Percentiles rank a stretch among this genome's conserved stretches.
Evolutionary conservation across 2,113 vertebrate genomes (phyloP).

Genomic region (Pelusios castaneus): DNA sequence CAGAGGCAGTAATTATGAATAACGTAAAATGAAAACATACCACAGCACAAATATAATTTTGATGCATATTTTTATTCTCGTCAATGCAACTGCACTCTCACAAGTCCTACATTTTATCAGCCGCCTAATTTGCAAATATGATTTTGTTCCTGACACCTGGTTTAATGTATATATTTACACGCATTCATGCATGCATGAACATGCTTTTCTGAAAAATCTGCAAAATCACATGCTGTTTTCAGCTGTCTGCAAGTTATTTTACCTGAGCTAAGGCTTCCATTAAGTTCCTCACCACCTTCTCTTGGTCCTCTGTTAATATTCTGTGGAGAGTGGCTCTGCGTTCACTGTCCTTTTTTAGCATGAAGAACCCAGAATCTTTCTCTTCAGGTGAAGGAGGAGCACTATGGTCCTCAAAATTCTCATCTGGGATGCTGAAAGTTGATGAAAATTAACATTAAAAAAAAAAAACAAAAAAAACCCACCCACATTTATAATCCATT

Average conservation of each 20-base stretch:
- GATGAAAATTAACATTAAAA: not conserved
- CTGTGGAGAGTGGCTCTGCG: conserved; percentile 93
- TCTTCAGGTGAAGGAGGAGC: conserved; percentile 97
- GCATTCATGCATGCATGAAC: too few relatives aligned
- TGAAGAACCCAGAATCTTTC: conserved; percentile 95
- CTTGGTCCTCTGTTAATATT: conserved; percentile 93
- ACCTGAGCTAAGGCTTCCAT: conserved; percentile 94
- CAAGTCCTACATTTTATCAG: not conserved
- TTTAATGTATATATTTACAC: not conserved
- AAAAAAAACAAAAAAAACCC: not conserved
- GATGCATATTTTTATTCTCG: not conserved
- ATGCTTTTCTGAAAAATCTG: not conserved
- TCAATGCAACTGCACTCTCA: accelerated
- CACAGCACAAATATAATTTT: not conserved
- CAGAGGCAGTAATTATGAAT: not conserved
- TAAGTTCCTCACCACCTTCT: conserved; percentile 93
- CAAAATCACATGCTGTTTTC: not conserved
- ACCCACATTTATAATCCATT: not conserved
- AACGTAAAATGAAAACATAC: not conserved
- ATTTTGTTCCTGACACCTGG: not conserved
- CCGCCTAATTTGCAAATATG: not conserved
- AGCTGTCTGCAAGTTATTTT: not conserved
- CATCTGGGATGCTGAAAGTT: conserved; percentile 91
- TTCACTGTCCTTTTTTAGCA: conserved; percentile 97
- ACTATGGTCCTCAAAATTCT: conserved; percentile 98